These are phyloP conservation scores for Polypedilum vanderplanki DNA, from an alignment of 1,140 invertebrate genomes.

Conservation along the genomic window DNA sequence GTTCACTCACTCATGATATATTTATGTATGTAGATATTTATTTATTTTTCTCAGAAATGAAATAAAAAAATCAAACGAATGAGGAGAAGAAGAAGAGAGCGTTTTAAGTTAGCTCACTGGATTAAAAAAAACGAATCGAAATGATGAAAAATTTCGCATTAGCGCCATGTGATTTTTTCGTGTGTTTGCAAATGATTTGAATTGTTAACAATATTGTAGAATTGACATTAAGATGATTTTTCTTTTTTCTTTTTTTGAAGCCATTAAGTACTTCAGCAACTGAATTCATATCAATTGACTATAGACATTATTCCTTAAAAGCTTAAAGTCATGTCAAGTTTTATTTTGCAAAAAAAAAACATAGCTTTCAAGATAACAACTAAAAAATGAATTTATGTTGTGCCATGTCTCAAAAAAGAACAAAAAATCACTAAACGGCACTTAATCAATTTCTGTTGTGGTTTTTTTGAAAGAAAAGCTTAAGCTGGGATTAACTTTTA, in stretches of 20 bases:
- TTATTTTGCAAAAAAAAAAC: too few species aligned
- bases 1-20: neutral
- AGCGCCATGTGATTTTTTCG: slow-evolving; percentile 3
- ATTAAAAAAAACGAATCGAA: neutral
- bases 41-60: neutral
- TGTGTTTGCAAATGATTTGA: neutral
- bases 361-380: too few species aligned
- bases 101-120: neutral
- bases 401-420: neutral
- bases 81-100: neutral
- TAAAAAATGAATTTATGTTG: slow-evolving; percentile 10
- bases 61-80: slow-evolving; percentile 16
- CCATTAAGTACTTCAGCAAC: too few species aligned
- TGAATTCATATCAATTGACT: too few species aligned
- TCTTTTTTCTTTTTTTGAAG: too few species aligned
- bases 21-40: neutral
- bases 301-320: too few species aligned
- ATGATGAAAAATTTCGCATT: slow-evolving; percentile 9
- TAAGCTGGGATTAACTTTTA: slow-evolving; percentile 12
- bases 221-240: too few species aligned
- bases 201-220: too few species aligned
- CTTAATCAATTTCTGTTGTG: slow-evolving; percentile 10
- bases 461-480: neutral
- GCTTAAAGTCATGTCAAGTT: too few species aligned
- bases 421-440: neutral